These are phyloP conservation scores for Harpagus bidentatus DNA, from an alignment of 2,113 vertebrate genomes.

Conservation along the genomic window DNA sequence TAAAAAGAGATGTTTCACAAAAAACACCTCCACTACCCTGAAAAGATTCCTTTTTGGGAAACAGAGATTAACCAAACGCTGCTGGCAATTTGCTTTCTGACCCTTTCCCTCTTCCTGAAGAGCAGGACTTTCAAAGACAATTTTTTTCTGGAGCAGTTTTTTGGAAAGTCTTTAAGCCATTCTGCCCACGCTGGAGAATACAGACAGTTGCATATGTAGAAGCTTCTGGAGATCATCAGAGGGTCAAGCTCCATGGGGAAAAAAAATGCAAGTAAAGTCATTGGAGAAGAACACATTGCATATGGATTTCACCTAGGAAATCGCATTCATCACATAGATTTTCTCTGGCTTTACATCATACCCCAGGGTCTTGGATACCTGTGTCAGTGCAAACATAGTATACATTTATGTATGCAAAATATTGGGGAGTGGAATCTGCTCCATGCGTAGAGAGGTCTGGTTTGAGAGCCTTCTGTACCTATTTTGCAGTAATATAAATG, in stretches of 20 bases:
- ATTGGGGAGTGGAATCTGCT: not conserved
- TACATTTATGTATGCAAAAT: not conserved
- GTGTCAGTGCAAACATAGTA: not conserved
- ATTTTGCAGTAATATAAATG: not conserved
- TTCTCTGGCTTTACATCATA: not conserved
- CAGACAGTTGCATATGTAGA: not conserved
- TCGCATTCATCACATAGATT: not conserved
- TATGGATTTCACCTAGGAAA: not conserved
- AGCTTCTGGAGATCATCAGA: not conserved
- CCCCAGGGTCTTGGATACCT: not conserved
- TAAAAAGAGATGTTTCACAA: not conserved
- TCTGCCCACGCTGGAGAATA: not conserved
- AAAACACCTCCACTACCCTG: accelerated
- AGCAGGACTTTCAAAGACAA: not conserved
- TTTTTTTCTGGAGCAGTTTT: not conserved
- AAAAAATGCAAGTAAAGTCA: not conserved
- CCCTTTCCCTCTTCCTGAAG: not conserved
- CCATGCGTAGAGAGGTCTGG: not conserved
- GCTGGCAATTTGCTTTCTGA: not conserved
- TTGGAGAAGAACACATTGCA: not conserved
- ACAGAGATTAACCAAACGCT: not conserved
- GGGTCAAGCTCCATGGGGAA: not conserved
- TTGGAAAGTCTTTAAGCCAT: not conserved
- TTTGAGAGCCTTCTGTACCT: not conserved
- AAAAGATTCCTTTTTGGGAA: not conserved